Evolutionary conservation across 2,888 invertebrate species (phyloP).

Genomic region (Leptopilina drosophilae): DNA sequence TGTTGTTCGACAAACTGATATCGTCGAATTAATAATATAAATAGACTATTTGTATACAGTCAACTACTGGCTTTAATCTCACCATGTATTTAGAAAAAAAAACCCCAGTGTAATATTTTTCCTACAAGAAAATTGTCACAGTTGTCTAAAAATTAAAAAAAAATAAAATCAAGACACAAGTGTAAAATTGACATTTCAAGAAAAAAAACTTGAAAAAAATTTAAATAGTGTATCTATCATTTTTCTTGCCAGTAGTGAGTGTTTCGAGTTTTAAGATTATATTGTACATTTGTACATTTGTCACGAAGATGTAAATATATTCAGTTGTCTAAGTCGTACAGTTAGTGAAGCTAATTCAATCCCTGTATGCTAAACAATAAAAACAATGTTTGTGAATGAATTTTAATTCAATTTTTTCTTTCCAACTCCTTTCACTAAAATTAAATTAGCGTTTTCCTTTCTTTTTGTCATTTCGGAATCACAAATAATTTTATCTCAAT

Average conservation of each 20-base stretch:
- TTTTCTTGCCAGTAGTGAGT: conserved; percentile 22
- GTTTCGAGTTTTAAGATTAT: conserved; percentile 28
- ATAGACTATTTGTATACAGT: conserved; percentile 5
- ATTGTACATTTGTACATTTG: conserved; percentile 32
- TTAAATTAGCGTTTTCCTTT: background rate
- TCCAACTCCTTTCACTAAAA: background rate
- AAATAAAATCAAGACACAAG: background rate
- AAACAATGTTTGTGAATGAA: conserved; percentile 37
- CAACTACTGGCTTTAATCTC: conserved; percentile 32
- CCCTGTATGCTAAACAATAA: conserved; percentile 34
- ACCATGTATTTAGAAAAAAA: background rate
- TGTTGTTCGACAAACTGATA: conserved; percentile 28
- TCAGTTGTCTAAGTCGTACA: conserved; percentile 53
- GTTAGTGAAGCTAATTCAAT: conserved; percentile 33
- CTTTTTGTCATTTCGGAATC: too few relatives aligned
- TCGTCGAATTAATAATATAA: conserved; percentile 12
- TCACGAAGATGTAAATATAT: conserved; percentile 49
- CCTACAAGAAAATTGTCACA: background rate
- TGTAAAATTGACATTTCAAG: too few relatives aligned
- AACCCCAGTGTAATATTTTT: background rate
- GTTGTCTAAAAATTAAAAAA: background rate
- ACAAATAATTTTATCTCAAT: too few relatives aligned
- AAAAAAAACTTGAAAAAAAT: background rate
- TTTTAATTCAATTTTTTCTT: background rate
- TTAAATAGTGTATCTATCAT: background rate